A percentile compares a stretch with the other conserved stretches of the same genome.
Conservation (phyloP, 2,113 vertebrate genomes). For the Anarrhichthys ocellatus region DNA sequence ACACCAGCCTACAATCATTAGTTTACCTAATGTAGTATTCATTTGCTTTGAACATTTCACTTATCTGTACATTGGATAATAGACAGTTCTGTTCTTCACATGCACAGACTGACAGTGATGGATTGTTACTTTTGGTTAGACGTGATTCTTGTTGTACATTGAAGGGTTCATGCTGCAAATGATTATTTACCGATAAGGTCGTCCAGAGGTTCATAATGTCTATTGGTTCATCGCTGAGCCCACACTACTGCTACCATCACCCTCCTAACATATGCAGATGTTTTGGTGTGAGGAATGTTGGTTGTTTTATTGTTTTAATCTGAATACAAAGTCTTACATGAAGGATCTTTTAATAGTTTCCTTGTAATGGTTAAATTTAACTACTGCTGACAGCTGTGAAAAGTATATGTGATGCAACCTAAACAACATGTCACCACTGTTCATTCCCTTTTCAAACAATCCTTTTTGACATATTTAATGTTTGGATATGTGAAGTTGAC, state of each 20-base stretch:
- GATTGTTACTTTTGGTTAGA: slow-evolving; percentile 9
- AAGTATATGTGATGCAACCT: neutral
- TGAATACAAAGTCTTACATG: neutral
- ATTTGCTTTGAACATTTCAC: slow-evolving; percentile 1
- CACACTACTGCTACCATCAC: neutral
- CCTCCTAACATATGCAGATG: neutral
- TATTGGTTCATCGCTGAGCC: neutral
- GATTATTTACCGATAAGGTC: neutral
- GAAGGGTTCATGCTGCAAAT: neutral
- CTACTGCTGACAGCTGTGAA: neutral
- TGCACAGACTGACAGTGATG: neutral
- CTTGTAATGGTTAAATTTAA: slow-evolving; percentile 18
- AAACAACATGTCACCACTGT: neutral
- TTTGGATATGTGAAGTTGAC: neutral
- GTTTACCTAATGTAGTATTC: neutral
- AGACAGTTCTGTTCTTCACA: neutral
- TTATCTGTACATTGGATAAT: neutral
- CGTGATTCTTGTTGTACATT: neutral
- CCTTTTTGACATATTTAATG: slow-evolving; percentile 19
- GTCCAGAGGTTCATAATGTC: slow-evolving; percentile 4
- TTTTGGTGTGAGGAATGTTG: neutral
- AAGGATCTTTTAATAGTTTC: slow-evolving; percentile 5
- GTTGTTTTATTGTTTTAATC: neutral
- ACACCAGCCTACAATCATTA: neutral
- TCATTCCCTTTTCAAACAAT: neutral